phyloP scores from a whole-genome alignment of 2,888 invertebrate genomes.

The Tuta absoluta region DNA sequence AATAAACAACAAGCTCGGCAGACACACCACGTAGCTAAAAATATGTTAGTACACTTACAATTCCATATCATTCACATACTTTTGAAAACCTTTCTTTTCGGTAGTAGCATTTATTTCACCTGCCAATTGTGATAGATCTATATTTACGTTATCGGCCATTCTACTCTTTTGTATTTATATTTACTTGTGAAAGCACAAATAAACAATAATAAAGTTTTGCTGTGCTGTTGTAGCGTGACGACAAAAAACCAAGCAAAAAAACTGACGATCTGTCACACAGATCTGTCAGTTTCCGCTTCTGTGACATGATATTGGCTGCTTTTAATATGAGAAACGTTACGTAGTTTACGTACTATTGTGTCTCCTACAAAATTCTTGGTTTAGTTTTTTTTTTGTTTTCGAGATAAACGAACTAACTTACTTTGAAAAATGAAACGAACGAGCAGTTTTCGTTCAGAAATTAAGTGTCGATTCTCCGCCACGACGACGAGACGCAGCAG shows the following conservation, averaged over 20 bases:
- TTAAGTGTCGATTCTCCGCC: background rate
- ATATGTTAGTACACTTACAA: constrained; percentile 66
- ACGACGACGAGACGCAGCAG: too few relatives aligned
- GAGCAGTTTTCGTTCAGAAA: background rate
- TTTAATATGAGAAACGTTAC: too few relatives aligned
- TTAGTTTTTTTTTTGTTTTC: too few relatives aligned
- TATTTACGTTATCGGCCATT: constrained; percentile 75
- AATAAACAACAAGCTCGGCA: constrained; percentile 2
- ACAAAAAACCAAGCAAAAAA: background rate
- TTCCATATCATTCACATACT: constrained; percentile 79
- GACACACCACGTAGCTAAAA: constrained; percentile 54
- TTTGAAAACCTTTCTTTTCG: constrained; percentile 75
- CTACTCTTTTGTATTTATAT: constrained; percentile 30
- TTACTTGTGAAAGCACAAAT: background rate
- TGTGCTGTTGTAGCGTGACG: background rate
- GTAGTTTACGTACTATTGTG: too few relatives aligned
- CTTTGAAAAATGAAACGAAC: background rate
- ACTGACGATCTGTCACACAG: too few relatives aligned
- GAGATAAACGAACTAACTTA: too few relatives aligned
- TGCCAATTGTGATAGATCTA: constrained; percentile 58
- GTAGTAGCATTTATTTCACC: constrained; percentile 72
- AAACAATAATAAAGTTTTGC: background rate
- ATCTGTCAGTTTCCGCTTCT: background rate
- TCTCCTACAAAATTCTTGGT: too few relatives aligned
- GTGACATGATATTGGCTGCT: too few relatives aligned